These are phyloP conservation scores for Aphelenchoides fujianensis DNA, from an alignment of 1,140 invertebrate genomes.

Conservation along the genomic window DNA sequence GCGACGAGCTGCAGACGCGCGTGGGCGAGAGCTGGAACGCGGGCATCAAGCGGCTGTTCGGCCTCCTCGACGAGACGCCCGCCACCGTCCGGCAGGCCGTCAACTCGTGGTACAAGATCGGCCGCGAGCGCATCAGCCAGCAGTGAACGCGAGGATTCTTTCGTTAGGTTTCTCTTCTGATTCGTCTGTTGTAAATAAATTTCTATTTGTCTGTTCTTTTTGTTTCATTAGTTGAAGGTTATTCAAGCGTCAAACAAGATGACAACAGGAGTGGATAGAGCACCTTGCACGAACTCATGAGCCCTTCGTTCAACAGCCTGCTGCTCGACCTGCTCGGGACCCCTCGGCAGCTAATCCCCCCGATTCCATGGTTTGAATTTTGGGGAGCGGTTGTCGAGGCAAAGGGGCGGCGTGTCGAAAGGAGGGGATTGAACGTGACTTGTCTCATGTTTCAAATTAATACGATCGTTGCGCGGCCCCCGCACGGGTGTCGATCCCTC, in stretches of 20 bases:
- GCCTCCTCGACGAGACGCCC: conserved; percentile 8
- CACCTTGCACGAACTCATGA: no score
- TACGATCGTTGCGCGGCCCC: no score
- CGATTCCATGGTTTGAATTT: no score
- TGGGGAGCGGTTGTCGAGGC: no score
- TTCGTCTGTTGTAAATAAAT: neutral
- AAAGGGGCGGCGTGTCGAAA: no score
- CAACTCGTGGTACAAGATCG: conserved; percentile 4
- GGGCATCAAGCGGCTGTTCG: conserved; percentile 12
- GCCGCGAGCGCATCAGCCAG: neutral
- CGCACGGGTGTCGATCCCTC: neutral
- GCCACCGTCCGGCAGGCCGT: neutral
- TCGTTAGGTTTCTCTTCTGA: neutral
- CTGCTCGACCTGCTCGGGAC: neutral
- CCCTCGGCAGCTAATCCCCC: neutral
- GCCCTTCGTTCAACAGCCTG: neutral
- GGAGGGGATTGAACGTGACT: no score
- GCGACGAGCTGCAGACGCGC: conserved; percentile 8
- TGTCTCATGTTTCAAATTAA: neutral
- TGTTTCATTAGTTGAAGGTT: no score
- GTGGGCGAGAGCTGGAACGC: conserved; percentile 10
- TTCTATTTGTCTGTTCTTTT: no score
- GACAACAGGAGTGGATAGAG: no score
- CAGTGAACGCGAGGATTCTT: neutral
- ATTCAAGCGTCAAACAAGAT: no score